A percentile compares a stretch with the other conserved stretches of the same genome.
Conservation (phyloP, 2,888 invertebrate species). For the Drosophila niveifrons region DNA sequence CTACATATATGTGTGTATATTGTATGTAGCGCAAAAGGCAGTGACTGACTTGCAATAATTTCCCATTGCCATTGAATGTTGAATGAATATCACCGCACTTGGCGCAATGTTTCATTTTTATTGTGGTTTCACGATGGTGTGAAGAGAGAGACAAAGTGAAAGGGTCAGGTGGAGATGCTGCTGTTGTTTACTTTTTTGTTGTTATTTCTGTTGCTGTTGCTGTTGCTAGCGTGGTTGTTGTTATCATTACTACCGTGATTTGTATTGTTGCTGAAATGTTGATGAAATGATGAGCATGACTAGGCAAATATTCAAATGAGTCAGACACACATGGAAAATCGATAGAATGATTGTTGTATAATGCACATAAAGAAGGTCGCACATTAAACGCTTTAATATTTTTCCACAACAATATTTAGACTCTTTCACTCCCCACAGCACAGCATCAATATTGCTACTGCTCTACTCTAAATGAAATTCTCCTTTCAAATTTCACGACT, state of each 20-base stretch:
- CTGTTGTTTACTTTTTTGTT: conserved; percentile 52
- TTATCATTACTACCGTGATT: conserved; percentile 75
- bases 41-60: conserved; percentile 80
- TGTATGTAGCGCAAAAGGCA: conserved; percentile 42
- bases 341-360: conserved; percentile 79
- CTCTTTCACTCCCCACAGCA: conserved; percentile 17
- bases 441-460: conserved; percentile 11
- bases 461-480: conserved; percentile 24
- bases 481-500: conserved; percentile 13
- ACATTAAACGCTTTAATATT: conserved; percentile 77
- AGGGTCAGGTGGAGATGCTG: conserved; percentile 22
- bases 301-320: conserved; percentile 72
- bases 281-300: conserved; percentile 72
- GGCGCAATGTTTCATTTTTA: conserved; percentile 67
- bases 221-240: conserved; percentile 49
- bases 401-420: conserved; percentile 69
- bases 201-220: conserved; percentile 34
- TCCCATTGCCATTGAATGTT: conserved; percentile 59
- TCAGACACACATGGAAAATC: conserved; percentile 71
- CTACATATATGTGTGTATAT: neutral
- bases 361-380: conserved; percentile 70
- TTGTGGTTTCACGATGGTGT: conserved; percentile 34
- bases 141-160: neutral
- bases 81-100: conserved; percentile 72
- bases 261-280: conserved; percentile 66